Base-by-base conservation (phyloP, 2,797 vertebrate genomes). In the Pangasius larnaudii region DNA sequence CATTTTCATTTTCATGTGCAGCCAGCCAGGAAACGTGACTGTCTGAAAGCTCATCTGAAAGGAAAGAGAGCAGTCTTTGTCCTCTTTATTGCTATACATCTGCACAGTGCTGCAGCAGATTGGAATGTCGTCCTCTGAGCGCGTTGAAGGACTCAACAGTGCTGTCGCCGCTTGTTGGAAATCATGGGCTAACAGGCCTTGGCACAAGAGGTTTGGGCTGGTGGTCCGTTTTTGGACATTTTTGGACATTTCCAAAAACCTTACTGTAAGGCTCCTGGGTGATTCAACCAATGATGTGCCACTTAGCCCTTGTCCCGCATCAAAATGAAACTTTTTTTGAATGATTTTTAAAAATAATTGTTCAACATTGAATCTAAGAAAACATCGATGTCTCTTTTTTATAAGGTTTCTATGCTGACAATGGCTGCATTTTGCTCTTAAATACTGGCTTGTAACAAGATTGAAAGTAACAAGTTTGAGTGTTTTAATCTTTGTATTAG, bases 1-100 rank as follows among this genome's bases (percentile, higher is more conserved):
- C 85, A 65, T 78, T 86, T 86, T 79, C 85, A 86, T 71, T 67
- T 79, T 79, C 74, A 53, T 67, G 85, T 69, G 75, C 85, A 80
- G 75, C 51, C 84, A 85, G 42, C 84, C 84, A 85, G 65, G 84
- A 85, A 78, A 79, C 85, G n/a, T 78, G 85, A 86, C 85, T 86
- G 85, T 86, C 85, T 78, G 85, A 86, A 36, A 63, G 56, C 53
- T n/a, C 85, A 86, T 86, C 74, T 85, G 67, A 85, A 74, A 85
- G 67, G 65, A 85, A 85, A 85, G 67, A 85, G 67, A 72, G 67
- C 67, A 74, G 84, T 56, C 84, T 85, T 85, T 85, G 84, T 85
- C 84, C 84, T 58, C 22, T 24, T 27, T 58, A 85, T 85, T 85
- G 84, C 84, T 71, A n/a, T 85, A 85, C 53, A 39, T 85, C 84